Percentiles rank a stretch among this genome's conserved stretches.
Conservation (phyloP, 2,888 invertebrate species). For the Julus scanicus region DNA sequence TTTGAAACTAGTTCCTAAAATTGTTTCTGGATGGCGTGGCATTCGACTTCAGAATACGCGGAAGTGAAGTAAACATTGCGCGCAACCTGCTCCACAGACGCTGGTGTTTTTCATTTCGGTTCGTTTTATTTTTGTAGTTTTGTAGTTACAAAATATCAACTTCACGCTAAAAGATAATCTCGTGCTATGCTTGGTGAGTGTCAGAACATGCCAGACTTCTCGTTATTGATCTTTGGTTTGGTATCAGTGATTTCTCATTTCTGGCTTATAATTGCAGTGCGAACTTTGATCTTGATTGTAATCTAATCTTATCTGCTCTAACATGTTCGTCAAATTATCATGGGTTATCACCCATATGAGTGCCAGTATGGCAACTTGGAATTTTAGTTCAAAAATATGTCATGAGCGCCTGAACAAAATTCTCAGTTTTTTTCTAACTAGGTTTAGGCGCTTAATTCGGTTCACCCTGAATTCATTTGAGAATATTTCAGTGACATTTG, state of each 20-base stretch:
- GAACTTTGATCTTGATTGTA: neutral
- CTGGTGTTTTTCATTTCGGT: neutral
- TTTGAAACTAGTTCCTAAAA: neutral
- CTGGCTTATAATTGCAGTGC: neutral
- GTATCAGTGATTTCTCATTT: neutral
- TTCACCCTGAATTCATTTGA: neutral
- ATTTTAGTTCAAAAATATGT: neutral
- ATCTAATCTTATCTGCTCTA: neutral
- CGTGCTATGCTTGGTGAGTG: neutral
- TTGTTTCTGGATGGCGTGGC: neutral
- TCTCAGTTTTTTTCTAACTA: neutral
- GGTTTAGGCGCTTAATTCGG: no score
- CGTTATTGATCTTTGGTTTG: neutral
- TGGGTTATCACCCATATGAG: no score
- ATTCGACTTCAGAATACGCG: neutral
- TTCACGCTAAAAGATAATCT: neutral
- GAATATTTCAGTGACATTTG: no score
- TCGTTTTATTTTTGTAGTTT: conserved; percentile 25
- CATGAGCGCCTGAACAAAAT: neutral
- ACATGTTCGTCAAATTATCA: no score
- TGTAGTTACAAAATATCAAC: neutral
- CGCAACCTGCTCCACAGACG: neutral
- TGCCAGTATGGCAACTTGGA: no score
- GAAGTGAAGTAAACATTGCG: neutral
- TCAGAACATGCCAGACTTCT: neutral